phyloP scores from a whole-genome alignment of 2,797 vertebrate species.

The Ptychadena robeensis region DNA sequence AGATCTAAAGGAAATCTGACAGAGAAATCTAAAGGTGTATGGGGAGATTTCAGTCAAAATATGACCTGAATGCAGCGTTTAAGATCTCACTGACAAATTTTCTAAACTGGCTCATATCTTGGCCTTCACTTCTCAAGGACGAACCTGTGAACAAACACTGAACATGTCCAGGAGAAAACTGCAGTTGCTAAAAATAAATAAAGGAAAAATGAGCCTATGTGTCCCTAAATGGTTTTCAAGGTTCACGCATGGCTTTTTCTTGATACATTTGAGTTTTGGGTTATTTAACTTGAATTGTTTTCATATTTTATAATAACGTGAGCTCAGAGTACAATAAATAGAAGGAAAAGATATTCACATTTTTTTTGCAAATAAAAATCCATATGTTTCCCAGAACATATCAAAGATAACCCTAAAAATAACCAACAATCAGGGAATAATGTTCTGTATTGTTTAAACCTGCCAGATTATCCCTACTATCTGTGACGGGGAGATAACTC shows the following conservation, averaged over 20 bases:
- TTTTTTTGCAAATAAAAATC: neutral
- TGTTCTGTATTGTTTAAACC: neutral
- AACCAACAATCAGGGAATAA: slow-evolving; percentile 7
- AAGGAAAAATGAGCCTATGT: neutral
- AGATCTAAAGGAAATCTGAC: too few relatives aligned
- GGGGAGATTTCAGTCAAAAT: too few relatives aligned
- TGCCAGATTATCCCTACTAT: slow-evolving; percentile 7
- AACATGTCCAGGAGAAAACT: too few relatives aligned
- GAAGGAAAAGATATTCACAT: neutral
- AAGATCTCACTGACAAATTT: neutral
- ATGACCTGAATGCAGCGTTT: neutral
- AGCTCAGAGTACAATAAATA: neutral
- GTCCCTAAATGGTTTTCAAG: neutral
- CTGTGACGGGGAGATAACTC: neutral
- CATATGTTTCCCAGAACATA: neutral
- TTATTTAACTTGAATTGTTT: neutral
- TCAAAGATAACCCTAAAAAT: neutral
- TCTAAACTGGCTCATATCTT: neutral
- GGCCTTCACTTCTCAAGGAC: neutral
- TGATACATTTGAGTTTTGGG: neutral
- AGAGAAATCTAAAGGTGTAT: too few relatives aligned
- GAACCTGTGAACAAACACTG: neutral
- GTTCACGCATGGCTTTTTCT: neutral
- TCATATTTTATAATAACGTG: neutral
- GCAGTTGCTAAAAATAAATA: neutral